Percentiles rank a stretch among this genome's conserved stretches.
phyloP scores from a whole-genome alignment of 2,888 invertebrate species.

The Calameuta pallipes region DNA sequence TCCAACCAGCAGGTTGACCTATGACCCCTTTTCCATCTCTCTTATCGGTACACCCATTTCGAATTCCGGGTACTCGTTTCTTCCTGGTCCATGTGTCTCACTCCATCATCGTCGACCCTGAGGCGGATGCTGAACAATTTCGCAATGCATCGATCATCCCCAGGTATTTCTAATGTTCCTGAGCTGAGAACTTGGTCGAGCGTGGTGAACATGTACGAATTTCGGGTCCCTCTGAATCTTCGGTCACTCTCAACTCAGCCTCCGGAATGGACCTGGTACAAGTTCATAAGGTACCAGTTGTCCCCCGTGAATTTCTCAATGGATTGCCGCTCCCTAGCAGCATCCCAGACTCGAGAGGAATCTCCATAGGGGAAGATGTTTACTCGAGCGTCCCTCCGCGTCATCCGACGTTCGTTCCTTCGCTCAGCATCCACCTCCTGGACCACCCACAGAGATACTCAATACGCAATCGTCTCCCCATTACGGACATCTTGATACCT shows the following conservation, averaged over 20 bases:
- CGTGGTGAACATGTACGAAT: not conserved
- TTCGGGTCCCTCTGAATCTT: not conserved
- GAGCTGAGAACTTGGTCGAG: not conserved
- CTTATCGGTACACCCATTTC: not conserved
- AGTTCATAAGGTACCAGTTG: not conserved
- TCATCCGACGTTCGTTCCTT: not conserved
- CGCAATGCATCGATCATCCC: not conserved
- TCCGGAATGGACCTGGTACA: not conserved
- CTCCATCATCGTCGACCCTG: not conserved
- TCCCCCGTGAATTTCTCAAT: not conserved
- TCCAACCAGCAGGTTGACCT: not conserved
- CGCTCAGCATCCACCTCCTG: not conserved
- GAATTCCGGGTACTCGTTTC: not conserved
- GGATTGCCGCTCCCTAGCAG: not conserved
- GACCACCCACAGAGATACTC: slow-evolving; percentile 3
- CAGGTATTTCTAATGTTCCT: not conserved
- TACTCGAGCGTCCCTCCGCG: not conserved
- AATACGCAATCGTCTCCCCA: not conserved
- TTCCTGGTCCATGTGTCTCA: not conserved
- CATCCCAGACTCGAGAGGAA: not conserved
- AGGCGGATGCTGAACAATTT: not conserved
- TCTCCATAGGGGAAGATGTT: not conserved
- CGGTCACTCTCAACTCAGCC: not conserved
- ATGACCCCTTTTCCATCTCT: not conserved
- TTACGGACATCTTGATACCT: not conserved